phyloP scores from a whole-genome alignment of 2,113 vertebrate species.

The Psittacula cyanocephala region DNA sequence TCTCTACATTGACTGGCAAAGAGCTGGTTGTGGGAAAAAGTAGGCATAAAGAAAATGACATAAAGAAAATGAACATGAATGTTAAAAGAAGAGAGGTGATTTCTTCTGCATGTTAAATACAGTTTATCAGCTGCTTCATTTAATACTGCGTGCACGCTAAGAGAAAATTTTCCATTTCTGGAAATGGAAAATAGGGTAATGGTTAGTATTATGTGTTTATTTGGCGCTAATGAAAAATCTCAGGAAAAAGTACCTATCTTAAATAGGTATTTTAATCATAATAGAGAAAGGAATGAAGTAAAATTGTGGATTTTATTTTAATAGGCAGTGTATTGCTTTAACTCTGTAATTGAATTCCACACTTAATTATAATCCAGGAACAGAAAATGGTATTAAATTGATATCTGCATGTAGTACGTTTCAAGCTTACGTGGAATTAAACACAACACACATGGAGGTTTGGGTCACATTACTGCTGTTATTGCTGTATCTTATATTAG shows the following conservation, averaged over 20 bases:
- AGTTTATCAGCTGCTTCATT: neutral
- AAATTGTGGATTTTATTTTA: neutral
- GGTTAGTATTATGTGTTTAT: neutral
- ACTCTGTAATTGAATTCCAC: neutral
- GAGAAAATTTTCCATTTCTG: neutral
- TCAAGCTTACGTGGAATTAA: neutral
- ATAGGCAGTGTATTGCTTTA: neutral
- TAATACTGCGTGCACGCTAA: neutral
- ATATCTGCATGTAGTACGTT: neutral
- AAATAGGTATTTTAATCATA: neutral
- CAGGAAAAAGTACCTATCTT: neutral
- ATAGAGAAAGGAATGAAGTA: neutral
- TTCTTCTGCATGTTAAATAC: neutral
- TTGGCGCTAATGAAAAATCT: neutral
- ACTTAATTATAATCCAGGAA: neutral
- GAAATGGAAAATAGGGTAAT: neutral
- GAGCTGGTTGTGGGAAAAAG: neutral
- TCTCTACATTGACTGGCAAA: neutral
- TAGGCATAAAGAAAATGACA: neutral
- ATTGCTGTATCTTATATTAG: neutral
- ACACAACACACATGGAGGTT: neutral
- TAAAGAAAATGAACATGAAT: neutral
- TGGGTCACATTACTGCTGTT: neutral
- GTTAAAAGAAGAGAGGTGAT: neutral
- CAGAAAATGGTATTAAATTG: neutral